Conservation (phyloP, 2,888 invertebrate genomes). For the Amphimallon solstitiale region DNA sequence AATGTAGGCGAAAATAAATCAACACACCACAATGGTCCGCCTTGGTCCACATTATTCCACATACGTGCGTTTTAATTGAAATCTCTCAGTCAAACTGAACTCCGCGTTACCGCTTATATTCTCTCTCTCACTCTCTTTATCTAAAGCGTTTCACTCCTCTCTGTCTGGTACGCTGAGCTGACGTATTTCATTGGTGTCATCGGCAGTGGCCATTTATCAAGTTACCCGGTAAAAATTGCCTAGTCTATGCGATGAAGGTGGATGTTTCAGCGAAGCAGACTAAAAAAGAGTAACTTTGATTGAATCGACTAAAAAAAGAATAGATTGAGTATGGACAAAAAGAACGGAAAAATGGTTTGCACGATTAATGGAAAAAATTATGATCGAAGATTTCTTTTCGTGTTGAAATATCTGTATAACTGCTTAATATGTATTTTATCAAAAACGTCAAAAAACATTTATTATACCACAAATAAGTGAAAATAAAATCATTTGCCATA, state of each 20-base stretch:
- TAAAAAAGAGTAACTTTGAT: slow-evolving; percentile 52
- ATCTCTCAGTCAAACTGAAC: slow-evolving; percentile 44
- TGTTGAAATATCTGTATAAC: too few species aligned
- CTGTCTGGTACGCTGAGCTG: slow-evolving; percentile 32
- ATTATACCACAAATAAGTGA: too few species aligned
- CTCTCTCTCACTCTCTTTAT: slow-evolving; percentile 24
- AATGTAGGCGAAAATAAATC: slow-evolving; percentile 43
- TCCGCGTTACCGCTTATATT: slow-evolving; percentile 34
- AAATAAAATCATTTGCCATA: too few species aligned
- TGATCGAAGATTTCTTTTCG: too few species aligned
- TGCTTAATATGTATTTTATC: too few species aligned
- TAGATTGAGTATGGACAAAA: background rate
- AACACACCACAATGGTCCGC: slow-evolving; percentile 46
- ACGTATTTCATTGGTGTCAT: slow-evolving; percentile 64
- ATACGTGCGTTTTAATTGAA: slow-evolving; percentile 66
- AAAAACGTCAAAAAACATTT: too few species aligned
- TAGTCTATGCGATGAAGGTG: slow-evolving; percentile 62
- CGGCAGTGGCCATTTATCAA: slow-evolving; percentile 64
- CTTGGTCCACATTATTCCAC: slow-evolving; percentile 63
- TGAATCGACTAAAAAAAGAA: slow-evolving; percentile 47
- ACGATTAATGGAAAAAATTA: too few species aligned
- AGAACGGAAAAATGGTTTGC: background rate
- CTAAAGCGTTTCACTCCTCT: slow-evolving; percentile 31
- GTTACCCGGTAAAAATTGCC: slow-evolving; percentile 61
- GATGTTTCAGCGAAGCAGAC: slow-evolving; percentile 59